These are phyloP conservation scores for Apamea epomidion DNA, from an alignment of 2,888 invertebrate species.

Conservation along the genomic window DNA sequence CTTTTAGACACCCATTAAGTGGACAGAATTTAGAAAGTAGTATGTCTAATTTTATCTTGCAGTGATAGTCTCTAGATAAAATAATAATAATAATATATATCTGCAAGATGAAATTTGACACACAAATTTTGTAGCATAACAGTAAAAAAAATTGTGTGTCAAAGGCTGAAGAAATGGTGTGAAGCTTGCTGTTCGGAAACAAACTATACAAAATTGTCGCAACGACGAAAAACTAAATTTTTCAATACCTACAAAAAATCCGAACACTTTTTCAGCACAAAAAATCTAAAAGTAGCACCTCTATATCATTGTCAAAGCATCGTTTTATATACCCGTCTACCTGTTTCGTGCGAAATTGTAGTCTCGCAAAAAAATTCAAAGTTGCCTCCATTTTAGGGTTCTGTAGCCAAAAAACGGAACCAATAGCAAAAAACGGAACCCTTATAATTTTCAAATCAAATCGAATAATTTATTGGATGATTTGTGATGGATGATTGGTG, in stretches of 20 bases:
- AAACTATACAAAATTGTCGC: neutral
- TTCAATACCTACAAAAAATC: neutral
- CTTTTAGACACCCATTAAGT: neutral
- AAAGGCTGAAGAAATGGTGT: neutral
- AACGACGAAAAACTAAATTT: neutral
- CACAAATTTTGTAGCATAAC: no score
- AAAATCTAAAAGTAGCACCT: constrained; percentile 7
- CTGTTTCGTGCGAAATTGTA: constrained; percentile 15
- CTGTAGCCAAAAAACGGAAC: neutral
- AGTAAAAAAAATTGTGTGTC: no score
- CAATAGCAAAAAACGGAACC: neutral
- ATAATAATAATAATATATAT: no score
- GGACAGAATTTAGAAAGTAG: neutral
- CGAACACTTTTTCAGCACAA: neutral
- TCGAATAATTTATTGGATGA: no score
- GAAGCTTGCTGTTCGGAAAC: neutral
- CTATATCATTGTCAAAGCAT: constrained; percentile 28
- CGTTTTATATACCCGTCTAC: constrained; percentile 19
- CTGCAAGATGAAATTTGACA: no score
- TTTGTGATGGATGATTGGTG: no score
- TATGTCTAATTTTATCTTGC: neutral
- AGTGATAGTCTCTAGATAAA: neutral
- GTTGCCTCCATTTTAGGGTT: neutral
- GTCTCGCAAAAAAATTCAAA: constrained; percentile 22
- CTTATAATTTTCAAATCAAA: neutral